Evolutionary conservation across 2,888 invertebrate species (phyloP).

Genomic region (Apotomis betuletana): DNA sequence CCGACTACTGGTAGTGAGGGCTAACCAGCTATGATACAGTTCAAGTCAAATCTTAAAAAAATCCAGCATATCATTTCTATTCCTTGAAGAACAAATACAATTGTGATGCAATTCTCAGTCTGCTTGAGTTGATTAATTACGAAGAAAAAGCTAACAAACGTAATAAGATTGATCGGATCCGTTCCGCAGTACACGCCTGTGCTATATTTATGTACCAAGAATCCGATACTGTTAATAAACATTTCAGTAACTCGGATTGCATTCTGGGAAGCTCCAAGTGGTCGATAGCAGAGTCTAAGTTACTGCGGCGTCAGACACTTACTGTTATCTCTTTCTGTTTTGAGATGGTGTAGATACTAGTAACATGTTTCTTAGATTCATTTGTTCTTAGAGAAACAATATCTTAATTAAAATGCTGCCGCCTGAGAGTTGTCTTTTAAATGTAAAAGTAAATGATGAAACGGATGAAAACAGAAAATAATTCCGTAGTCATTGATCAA

Average conservation of each 20-base stretch:
- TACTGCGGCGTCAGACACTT: conserved; percentile 65
- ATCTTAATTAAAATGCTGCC: too few relatives aligned
- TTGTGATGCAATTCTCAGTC: background rate
- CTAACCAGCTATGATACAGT: too few relatives aligned
- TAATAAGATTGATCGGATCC: conserved; percentile 16
- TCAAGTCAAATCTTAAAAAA: too few relatives aligned
- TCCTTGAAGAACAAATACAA: too few relatives aligned
- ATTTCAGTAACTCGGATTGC: conserved; percentile 73
- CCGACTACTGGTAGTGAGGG: too few relatives aligned
- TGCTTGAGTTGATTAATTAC: conserved; percentile 11
- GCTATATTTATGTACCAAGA: conserved; percentile 64
- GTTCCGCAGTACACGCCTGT: conserved; percentile 21
- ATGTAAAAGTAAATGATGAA: too few relatives aligned
- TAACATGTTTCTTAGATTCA: conserved; percentile 8
- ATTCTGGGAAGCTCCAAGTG: conserved; percentile 70
- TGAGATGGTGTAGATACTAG: conserved; percentile 35
- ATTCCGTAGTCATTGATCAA: too few relatives aligned
- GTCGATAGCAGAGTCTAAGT: conserved; percentile 65
- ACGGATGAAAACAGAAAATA: too few relatives aligned
- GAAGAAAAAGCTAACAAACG: conserved; percentile 7
- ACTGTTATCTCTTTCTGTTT: conserved; percentile 53
- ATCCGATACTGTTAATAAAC: conserved; percentile 79
- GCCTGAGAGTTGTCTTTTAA: too few relatives aligned
- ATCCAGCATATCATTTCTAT: too few relatives aligned
- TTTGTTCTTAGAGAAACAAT: too few relatives aligned